Evolutionary conservation across 2,113 vertebrate genomes (phyloP), one percentile per base, ranked within the genome.

Genomic region (Cryptomyrus ogoouensis): DNA sequence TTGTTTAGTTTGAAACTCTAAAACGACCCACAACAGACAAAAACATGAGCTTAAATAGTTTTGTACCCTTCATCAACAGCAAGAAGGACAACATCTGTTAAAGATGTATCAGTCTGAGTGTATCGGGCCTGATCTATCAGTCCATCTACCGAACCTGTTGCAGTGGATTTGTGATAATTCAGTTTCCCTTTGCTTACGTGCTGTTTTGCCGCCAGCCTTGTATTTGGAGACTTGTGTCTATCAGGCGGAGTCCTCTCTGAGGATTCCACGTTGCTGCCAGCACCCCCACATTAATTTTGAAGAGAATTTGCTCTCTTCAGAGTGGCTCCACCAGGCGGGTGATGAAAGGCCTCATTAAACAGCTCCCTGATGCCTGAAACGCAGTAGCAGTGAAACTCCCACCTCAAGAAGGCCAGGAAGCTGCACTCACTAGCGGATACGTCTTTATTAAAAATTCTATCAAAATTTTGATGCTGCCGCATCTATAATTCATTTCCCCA

Each of bases 391-490:
- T 62, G 47, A 88, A 87, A 83, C 39, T 80, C 42, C n/a, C 50
- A 44, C 87, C 31, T 88, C 87, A 49, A 74, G 47, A 49, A 90
- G 46, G 87, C 5, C 90, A 88, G 49, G 31, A 49, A 83, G 19
- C 21, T n/a, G 13, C 74, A 90, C 21, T 87, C 24, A 56, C 35
- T 50, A 2, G 52, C 27, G 80, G 39, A 52, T 19, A 17, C 42
- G 47, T 47, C 50, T 46, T 90, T 44, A 90, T 80, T 58, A 83
- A 83, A 91, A 46, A 93, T 91, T 91, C 88, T 90, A 91, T 90
- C 89, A 86, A 93, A 93, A 92, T 66, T 93, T 91, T 93, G 93
- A 94, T 92, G 90, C 39, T 44, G 31, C 35, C 35, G 9, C 31
- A 88, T 90, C 70, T 90, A 88, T 90, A 88, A 90, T 90, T 90